Evolutionary conservation across 2,113 vertebrate species (phyloP).

Genomic region (Callionymus lyra): DNA sequence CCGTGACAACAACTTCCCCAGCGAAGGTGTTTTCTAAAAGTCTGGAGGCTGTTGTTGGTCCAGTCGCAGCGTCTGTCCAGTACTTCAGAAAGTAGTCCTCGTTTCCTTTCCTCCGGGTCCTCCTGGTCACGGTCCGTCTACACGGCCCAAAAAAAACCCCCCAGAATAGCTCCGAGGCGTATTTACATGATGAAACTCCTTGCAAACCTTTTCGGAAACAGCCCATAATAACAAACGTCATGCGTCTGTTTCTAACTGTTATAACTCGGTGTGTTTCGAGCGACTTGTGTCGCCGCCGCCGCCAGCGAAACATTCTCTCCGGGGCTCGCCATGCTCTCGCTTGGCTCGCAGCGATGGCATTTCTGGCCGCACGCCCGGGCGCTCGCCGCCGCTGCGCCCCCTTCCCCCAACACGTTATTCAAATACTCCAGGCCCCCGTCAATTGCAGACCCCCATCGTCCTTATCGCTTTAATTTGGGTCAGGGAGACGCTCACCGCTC

Average conservation of each 20-base stretch:
- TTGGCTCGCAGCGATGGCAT: constrained; percentile 73
- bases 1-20: too few relatives aligned
- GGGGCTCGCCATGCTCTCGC: constrained; percentile 61
- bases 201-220: constrained; percentile 36
- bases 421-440: constrained; percentile 23
- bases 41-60: not conserved
- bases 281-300: constrained; percentile 26
- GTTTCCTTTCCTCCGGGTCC: constrained; percentile 29
- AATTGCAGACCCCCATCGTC: constrained; percentile 21
- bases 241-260: not conserved
- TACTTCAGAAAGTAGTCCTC: constrained; percentile 19
- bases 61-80: constrained; percentile 11
- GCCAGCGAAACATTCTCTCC: constrained; percentile 61
- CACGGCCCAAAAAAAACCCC: constrained; percentile 29
- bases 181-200: constrained; percentile 50
- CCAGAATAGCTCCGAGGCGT: constrained; percentile 51
- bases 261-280: constrained; percentile 10
- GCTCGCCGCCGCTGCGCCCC: constrained; percentile 66
- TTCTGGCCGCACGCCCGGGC: constrained; percentile 83
- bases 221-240: constrained; percentile 30
- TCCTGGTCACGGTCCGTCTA: constrained; percentile 45
- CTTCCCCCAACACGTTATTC: constrained; percentile 38
- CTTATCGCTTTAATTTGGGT: not conserved
- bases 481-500: constrained; percentile 9
- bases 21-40: too few relatives aligned